Evolutionary conservation across 92 coral and sea anemone species (phyloP).

Genomic region (Parazoanthus atlanticus): DNA sequence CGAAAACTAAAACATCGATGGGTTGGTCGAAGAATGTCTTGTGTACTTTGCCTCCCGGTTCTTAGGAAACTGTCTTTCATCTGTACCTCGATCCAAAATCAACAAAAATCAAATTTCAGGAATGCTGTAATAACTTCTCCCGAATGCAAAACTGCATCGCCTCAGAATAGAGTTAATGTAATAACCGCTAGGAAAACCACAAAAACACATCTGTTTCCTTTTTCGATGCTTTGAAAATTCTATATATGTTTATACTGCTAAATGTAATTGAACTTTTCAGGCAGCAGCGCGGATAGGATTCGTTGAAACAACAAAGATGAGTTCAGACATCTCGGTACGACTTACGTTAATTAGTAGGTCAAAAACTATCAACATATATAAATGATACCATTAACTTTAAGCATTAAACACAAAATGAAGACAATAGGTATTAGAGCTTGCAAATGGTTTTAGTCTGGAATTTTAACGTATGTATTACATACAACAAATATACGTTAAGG

Average conservation of each 20-base stretch:
- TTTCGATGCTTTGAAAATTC: not conserved
- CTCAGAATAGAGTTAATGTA: not conserved
- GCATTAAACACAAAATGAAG: not conserved
- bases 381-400: not conserved
- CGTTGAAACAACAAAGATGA: not conserved
- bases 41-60: slow-evolving; percentile 22
- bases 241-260: not conserved
- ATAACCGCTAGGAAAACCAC: not conserved
- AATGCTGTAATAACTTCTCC: not conserved
- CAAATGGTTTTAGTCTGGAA: not conserved
- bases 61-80: not conserved
- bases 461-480: too few relatives aligned
- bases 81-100: slow-evolving; percentile 8
- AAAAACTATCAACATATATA: not conserved
- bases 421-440: not conserved
- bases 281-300: not conserved
- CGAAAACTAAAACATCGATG: not conserved
- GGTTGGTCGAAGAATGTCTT: not conserved
- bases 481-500: too few relatives aligned
- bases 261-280: not conserved
- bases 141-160: not conserved
- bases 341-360: not conserved
- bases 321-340: not conserved
- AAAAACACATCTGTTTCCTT: slow-evolving; percentile 12
- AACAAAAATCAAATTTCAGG: slow-evolving; percentile 11